Evolutionary conservation across 2,888 invertebrate species (phyloP), one percentile per base, ranked within the genome.

Genomic region (Ophioninae sp.): DNA sequence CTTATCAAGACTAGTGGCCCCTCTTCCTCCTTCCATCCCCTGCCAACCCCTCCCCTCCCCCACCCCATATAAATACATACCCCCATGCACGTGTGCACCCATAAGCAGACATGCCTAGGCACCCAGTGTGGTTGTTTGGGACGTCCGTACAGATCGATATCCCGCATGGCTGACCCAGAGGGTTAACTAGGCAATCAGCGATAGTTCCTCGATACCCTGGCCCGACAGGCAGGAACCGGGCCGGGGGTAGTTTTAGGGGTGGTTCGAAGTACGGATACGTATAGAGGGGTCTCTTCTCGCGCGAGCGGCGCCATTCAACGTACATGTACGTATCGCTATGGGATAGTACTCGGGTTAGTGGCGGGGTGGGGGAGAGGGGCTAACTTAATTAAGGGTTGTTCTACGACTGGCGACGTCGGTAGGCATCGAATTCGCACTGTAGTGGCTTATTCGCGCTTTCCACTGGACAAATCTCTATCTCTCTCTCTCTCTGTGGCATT

Each of bases 371-470:
- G 51, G 69, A n/a, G 81, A 67, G 71, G 89, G 90, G 89, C 90
- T 92, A 91, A 91, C 91, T 92, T 91, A 91, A 92, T 92, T 92
- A 91, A 91, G 89, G 90, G 89, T 90, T 90, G 91, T 90, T 91
- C 91, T 87, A 88, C 89, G 90, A 89, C 88, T 90, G 89, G 88
- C 89, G 88, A 90, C 89, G 88, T 69, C 51, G 83, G 78, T 61
- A 74, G 75, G 61, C 72, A 88, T 84, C 84, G 82, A 88, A 88
- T 89, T 86, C 87, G 86, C 86, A 86, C 81, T 85, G 85, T 58
- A 79, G 81, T 77, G 74, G 81, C 81, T 84, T 79, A 79, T 81
- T 84, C 74, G 75, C 81, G 74, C 65, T 67, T 71, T 56, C 81
- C 63, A 56, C 69, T 59, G 41, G 37, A 44, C 73, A 64, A 79